Evolutionary conservation across 2,888 invertebrate genomes (phyloP), one percentile per base, ranked within the genome.

Genomic region (Tiliacea aurago): DNA sequence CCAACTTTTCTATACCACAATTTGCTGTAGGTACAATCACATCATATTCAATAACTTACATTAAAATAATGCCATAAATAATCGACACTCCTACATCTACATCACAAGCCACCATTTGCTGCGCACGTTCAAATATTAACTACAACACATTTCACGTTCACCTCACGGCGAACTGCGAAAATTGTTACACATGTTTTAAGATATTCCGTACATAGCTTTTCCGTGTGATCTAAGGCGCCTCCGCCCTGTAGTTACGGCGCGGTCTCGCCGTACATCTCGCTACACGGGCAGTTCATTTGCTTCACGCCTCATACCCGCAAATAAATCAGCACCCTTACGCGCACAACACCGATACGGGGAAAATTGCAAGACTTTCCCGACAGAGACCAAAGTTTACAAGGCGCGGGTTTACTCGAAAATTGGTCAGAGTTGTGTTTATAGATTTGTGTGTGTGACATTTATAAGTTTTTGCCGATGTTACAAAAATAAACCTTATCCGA

Each of bases 221-320:
- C 81, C 76, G 80, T 79, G 88, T 87, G 86, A 87, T 87, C 88
- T 87, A 87, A 87, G 82, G 80, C 79, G 74, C 83, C 78, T 78
- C 77, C 79, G 68, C 81, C 69, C 78, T 71, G 90, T 91, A 93
- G 92, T 93, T 93, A 92, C 91, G 84, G 87, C 84, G 88, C 89
- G 90, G 91, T 90, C 90, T 88, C 87, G 90, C 88, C 94, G 94
- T 96, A 94, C 93, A 95, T 96, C 95, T 94, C 91, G 87, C 90
- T 88, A 87, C 88, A 87, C 89, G 90, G 93, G 95, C 93, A 93
- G 94, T 95, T 93, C 95, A 93, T 95, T 95, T 93, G 92, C 95
- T 95, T 95, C 95, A 95, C 95, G 95, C 94, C 93, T 93, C 94
- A 93, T 94, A 93, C 94, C 95, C 95, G 91, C 95, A 95, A 94